These are phyloP conservation scores for Chlamydotis undulata DNA, from an alignment of 2,113 vertebrate species.

Conservation along the genomic window DNA sequence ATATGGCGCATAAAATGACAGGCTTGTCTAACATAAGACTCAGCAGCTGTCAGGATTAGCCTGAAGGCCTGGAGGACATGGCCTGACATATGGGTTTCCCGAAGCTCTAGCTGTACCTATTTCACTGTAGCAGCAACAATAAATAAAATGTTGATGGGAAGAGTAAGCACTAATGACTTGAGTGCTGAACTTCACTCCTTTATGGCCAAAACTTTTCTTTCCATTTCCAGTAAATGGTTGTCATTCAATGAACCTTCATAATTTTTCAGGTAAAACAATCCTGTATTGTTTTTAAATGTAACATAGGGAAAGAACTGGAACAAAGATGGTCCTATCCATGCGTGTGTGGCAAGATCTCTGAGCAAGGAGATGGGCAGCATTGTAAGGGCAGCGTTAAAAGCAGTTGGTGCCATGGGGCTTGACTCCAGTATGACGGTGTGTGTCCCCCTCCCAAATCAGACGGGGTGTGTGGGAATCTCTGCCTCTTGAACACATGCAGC, in stretches of 20 bases:
- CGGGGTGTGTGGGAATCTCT: background rate
- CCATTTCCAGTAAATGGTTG: background rate
- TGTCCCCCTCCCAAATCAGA: fast-evolving
- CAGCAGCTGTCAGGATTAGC: slow-evolving; percentile 45
- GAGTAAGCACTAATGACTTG: background rate
- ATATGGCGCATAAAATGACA: background rate
- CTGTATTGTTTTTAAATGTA: background rate
- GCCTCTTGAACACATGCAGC: background rate
- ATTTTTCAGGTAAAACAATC: background rate
- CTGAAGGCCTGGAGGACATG: slow-evolving; percentile 20
- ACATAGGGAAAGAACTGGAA: background rate
- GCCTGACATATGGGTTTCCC: slow-evolving; percentile 43
- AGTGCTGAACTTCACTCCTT: background rate
- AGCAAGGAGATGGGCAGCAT: background rate
- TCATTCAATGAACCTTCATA: background rate
- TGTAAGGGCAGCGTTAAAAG: background rate
- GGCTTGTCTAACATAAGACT: slow-evolving; percentile 40
- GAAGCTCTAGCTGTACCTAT: slow-evolving; percentile 1
- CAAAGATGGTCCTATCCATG: background rate
- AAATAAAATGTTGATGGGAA: slow-evolving; percentile 32
- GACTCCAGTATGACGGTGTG: background rate
- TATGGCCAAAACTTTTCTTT: background rate
- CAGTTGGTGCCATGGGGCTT: background rate
- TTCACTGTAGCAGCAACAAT: background rate
- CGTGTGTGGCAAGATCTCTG: background rate